Conservation (phyloP, 1,140 invertebrate genomes). For the Panulirus ornatus region DNA sequence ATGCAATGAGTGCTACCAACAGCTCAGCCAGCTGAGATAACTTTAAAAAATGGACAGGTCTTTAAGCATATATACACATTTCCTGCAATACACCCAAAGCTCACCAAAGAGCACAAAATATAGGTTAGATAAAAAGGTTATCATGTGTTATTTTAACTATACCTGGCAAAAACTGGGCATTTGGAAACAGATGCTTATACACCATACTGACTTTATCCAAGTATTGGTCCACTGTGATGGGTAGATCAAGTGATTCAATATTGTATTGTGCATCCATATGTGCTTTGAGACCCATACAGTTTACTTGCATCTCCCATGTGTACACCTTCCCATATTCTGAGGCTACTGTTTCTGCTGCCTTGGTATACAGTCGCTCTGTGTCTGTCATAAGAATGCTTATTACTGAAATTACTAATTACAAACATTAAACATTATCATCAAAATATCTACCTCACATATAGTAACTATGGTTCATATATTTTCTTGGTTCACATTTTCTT, state of each 20-base stretch:
- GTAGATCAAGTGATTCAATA: conserved; percentile 78
- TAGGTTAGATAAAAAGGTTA: not conserved
- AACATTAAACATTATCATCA: not conserved
- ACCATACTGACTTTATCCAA: conserved; percentile 76
- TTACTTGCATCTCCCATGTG: conserved; percentile 80
- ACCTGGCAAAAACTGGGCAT: conserved; percentile 81
- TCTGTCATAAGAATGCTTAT: conserved; percentile 22
- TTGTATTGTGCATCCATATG: conserved; percentile 78
- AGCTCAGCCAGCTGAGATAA: too few species aligned
- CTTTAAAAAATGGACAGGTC: too few species aligned
- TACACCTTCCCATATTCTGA: conserved; percentile 78
- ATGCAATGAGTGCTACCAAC: too few species aligned
- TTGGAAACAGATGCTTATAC: conserved; percentile 78
- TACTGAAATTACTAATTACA: not conserved
- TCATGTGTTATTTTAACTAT: not conserved
- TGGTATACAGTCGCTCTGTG: conserved; percentile 28
- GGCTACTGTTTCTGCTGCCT: conserved; percentile 43
- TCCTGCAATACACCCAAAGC: not conserved
- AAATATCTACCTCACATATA: not conserved
- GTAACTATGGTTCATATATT: too few species aligned
- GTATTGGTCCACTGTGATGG: conserved; percentile 79
- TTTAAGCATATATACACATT: too few species aligned
- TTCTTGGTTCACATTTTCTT: too few species aligned
- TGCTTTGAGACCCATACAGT: conserved; percentile 80
- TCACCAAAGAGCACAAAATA: not conserved